Conservation (phyloP, 2,888 invertebrate genomes). For the Eupithecia subumbrata region DNA sequence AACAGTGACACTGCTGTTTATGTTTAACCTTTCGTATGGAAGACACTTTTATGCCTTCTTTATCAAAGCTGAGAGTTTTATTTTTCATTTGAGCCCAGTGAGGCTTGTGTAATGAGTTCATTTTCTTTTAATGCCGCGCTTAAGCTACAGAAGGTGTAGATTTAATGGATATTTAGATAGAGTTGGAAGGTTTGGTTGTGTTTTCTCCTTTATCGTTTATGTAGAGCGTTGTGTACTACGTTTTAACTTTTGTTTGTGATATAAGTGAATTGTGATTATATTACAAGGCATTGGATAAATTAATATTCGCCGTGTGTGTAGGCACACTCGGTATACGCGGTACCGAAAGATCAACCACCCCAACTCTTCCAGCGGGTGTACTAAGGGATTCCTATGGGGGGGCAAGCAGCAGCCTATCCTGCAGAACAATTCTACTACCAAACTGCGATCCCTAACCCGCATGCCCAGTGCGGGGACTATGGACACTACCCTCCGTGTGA, state of each 20-base stretch:
- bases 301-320: too few relatives aligned
- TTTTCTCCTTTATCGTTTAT: neutral
- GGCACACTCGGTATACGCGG: too few relatives aligned
- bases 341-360: too few relatives aligned
- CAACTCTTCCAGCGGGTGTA: too few relatives aligned
- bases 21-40: slow-evolving; percentile 48
- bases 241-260: neutral
- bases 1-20: slow-evolving; percentile 49
- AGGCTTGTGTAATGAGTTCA: slow-evolving; percentile 13
- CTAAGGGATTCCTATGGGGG: too few relatives aligned
- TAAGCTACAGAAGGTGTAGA: slow-evolving; percentile 4
- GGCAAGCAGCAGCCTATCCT: too few relatives aligned
- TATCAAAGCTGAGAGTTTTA: slow-evolving; percentile 34
- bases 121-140: slow-evolving; percentile 10
- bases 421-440: too few relatives aligned
- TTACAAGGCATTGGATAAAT: too few relatives aligned
- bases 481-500: too few relatives aligned
- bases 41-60: slow-evolving; percentile 42
- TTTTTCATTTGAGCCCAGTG: slow-evolving; percentile 30
- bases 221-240: neutral
- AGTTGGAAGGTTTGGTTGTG: neutral
- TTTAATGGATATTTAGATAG: slow-evolving; percentile 6
- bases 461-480: too few relatives aligned
- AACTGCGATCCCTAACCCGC: too few relatives aligned
- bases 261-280: neutral